Evolutionary conservation across 2,888 invertebrate species (phyloP).

Genomic region (Aphodius sticticus): DNA sequence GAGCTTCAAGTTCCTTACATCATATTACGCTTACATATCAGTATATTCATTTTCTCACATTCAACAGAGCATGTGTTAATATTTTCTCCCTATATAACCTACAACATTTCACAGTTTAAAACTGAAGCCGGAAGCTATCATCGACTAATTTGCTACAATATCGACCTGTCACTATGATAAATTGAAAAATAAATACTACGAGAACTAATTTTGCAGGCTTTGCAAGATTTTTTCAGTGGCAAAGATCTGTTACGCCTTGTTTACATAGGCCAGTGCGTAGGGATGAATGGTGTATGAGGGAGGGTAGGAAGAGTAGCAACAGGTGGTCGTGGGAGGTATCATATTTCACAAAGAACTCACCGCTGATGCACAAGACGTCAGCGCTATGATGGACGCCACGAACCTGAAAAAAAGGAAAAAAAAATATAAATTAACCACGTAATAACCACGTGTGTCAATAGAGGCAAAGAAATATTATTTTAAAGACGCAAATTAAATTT

Average conservation of each 20-base stretch:
- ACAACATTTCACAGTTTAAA: not conserved
- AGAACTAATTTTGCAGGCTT: not conserved
- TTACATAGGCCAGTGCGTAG: conserved; percentile 9
- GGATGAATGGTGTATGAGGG: not conserved
- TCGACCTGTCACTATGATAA: not conserved
- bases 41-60: not conserved
- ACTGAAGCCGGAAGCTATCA: not conserved
- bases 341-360: conserved; percentile 56
- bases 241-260: not conserved
- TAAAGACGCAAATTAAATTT: too few species aligned
- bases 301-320: conserved; percentile 21
- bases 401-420: conserved; percentile 58
- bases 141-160: not conserved
- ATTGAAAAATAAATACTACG: not conserved
- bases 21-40: too few species aligned
- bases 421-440: not conserved
- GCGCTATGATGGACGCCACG: conserved; percentile 62
- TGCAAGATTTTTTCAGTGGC: not conserved
- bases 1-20: too few species aligned
- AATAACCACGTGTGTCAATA: too few species aligned
- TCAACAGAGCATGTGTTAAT: not conserved
- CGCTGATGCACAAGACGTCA: conserved; percentile 60
- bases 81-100: not conserved
- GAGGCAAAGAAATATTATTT: too few species aligned
- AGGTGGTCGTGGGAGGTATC: conserved; percentile 28